Evolutionary conservation across 2,113 vertebrate species (phyloP), one percentile per base, ranked within the genome.

Genomic region (Terrapene triunguis): DNA sequence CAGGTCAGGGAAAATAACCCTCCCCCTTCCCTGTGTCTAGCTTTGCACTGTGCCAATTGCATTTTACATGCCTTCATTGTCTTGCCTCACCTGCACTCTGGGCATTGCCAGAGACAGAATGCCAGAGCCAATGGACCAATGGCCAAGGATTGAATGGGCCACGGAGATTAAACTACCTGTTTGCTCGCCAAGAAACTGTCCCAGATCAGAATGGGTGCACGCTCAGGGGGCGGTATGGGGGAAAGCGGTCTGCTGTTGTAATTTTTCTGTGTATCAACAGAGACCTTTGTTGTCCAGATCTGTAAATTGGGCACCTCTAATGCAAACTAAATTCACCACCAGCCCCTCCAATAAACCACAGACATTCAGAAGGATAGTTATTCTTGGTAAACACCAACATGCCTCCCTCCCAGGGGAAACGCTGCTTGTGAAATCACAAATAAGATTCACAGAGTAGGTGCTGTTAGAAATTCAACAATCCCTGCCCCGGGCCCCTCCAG

Each of bases 381-480:
- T 35, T 4, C 48, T 72, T 57, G 17, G 78, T 24, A 29, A 74
- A 24, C 0, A 2, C 4, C 65, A 35, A 59, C 85, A 3, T 29
- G 5, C 42, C 42, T 27, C 42, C 10, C 27, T 27, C 42, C 74
- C 42, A 47, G 13, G 7, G 74, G 29, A 81, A 94, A 38, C 32
- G 59, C 78, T 47, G 0, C 4, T 8, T 72, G 32, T 10, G 5
- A 80, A 88, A 76, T 0, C 7, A 27, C 8, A 32, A 84, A 12
- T 10, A 2, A 1, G 54, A 16, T 0, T 19, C 38, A 8, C 0
- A 5, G 27, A 44, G 2, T 3, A 3, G 11, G 17, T 0, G 0
- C 12, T 50, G 2, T 0, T 0, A 27, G 0, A 1, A 80, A 4
- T 22, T 22, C 2, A 2, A 4, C 47, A 27, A 42, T 0, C 1